Percentiles rank a stretch among this genome's conserved stretches.
Conservation (phyloP, 2,888 invertebrate species). For the Brenthis ino region DNA sequence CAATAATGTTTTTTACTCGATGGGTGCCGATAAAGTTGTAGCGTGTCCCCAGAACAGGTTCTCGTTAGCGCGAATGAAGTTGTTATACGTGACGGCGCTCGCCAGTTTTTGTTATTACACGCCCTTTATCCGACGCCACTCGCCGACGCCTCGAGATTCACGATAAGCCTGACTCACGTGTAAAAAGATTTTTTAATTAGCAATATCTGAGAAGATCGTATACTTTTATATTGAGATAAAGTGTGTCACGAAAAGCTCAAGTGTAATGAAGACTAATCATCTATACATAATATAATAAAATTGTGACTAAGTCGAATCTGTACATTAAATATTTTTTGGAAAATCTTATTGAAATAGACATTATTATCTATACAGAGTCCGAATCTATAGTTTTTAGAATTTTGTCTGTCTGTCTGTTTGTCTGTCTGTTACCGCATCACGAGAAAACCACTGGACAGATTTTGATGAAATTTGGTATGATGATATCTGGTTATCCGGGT, state of each 20-base stretch:
- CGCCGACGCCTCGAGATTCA: conserved; percentile 42
- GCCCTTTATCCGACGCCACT: conserved; percentile 41
- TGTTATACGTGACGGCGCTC: conserved; percentile 70
- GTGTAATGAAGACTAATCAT: background rate
- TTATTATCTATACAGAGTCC: too few relatives aligned
- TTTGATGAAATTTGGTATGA: too few relatives aligned
- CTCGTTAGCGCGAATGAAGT: conserved; percentile 77
- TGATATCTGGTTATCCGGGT: too few relatives aligned
- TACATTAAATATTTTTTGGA: too few relatives aligned
- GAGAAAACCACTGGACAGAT: too few relatives aligned
- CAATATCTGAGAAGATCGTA: conserved; percentile 17
- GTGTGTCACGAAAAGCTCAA: background rate
- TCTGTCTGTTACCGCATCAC: too few relatives aligned
- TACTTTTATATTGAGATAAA: conserved; percentile 1
- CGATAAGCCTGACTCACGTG: conserved; percentile 37
- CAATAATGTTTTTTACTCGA: conserved; percentile 37
- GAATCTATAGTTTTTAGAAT: too few relatives aligned
- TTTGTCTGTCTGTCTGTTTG: too few relatives aligned
- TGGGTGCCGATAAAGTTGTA: conserved; percentile 42
- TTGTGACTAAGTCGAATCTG: too few relatives aligned
- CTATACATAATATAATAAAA: too few relatives aligned
- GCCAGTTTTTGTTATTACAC: conserved; percentile 59
- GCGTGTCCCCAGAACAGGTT: conserved; percentile 53
- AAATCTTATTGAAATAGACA: too few relatives aligned
- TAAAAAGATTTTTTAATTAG: conserved; percentile 35